Percentiles rank a stretch among this genome's conserved stretches.
Conservation (phyloP, 1,140 invertebrate species). For the Zaprionus ornatus region DNA sequence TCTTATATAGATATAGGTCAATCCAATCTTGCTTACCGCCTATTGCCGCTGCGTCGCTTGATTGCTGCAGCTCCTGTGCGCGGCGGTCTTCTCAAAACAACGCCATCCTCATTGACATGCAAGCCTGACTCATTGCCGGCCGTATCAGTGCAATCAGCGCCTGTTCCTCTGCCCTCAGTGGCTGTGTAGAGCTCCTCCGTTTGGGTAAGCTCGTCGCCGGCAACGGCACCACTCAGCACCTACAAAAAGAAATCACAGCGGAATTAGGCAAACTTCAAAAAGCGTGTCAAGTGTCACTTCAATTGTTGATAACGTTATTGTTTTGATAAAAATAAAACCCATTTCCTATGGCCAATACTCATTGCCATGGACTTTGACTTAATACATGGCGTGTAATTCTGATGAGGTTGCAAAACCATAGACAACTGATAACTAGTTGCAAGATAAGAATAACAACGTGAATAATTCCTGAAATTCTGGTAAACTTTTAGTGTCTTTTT, state of each 20-base stretch:
- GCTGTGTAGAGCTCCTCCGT: slow-evolving; percentile 72
- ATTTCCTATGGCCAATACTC: not conserved
- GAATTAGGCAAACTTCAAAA: slow-evolving; percentile 18
- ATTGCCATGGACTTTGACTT: slow-evolving; percentile 2
- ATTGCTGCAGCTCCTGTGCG: slow-evolving; percentile 88
- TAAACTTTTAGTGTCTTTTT: not conserved
- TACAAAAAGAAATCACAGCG: slow-evolving; percentile 4
- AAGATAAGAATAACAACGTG: slow-evolving; percentile 5
- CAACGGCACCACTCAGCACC: slow-evolving; percentile 69
- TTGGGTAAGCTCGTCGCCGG: slow-evolving; percentile 78
- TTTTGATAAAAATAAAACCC: slow-evolving; percentile 26
- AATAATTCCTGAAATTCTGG: not conserved
- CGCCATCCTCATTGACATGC: slow-evolving; percentile 78
- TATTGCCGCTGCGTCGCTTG: slow-evolving; percentile 88
- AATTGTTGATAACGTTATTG: slow-evolving; percentile 9
- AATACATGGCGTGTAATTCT: not conserved
- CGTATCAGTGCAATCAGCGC: slow-evolving; percentile 38
- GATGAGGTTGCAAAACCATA: not conserved
- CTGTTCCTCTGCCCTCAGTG: slow-evolving; percentile 43
- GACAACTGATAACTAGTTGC: not conserved
- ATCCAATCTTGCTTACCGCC: slow-evolving; percentile 80
- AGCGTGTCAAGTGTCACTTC: slow-evolving; percentile 3
- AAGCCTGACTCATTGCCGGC: slow-evolving; percentile 75
- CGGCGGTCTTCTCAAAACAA: slow-evolving; percentile 80
- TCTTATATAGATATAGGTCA: not conserved